Evolutionary conservation across 2,888 invertebrate species (phyloP).

Genomic region (Platypus cylindrus): DNA sequence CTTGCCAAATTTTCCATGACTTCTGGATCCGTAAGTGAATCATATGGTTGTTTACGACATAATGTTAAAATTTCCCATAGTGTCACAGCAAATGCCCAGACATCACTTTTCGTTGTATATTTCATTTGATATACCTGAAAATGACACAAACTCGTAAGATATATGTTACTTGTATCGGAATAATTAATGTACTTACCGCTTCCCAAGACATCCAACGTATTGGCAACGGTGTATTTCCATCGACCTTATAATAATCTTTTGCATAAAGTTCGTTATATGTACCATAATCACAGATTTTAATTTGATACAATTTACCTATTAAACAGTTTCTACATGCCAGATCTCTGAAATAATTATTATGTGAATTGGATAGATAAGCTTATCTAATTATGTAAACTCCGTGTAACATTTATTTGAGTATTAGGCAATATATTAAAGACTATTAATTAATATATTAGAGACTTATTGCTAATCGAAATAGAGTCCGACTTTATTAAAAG

Average conservation of each 20-base stretch:
- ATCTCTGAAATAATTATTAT: constrained; percentile 46
- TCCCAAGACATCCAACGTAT: constrained; percentile 89
- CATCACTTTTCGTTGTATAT: constrained; percentile 81
- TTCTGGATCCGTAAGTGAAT: constrained; percentile 60
- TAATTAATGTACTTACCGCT: constrained; percentile 37
- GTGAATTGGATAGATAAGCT: no score
- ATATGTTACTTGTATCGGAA: background rate
- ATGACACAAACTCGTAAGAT: background rate
- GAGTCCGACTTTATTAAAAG: no score
- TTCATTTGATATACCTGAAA: constrained; percentile 15
- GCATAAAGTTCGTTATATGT: constrained; percentile 70
- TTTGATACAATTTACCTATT: constrained; percentile 67
- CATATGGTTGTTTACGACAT: constrained; percentile 66
- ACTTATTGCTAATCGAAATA: no score
- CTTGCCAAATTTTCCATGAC: constrained; percentile 65
- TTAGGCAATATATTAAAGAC: no score
- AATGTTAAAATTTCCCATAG: constrained; percentile 75
- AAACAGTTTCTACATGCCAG: constrained; percentile 80
- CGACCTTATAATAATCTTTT: constrained; percentile 71
- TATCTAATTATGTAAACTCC: no score
- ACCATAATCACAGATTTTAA: constrained; percentile 77
- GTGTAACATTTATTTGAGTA: no score
- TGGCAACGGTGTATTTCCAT: constrained; percentile 65
- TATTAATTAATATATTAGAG: no score
- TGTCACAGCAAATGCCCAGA: constrained; percentile 83